phyloP scores from a whole-genome alignment of 1,140 invertebrate genomes.

The Chrysopa pallens region DNA sequence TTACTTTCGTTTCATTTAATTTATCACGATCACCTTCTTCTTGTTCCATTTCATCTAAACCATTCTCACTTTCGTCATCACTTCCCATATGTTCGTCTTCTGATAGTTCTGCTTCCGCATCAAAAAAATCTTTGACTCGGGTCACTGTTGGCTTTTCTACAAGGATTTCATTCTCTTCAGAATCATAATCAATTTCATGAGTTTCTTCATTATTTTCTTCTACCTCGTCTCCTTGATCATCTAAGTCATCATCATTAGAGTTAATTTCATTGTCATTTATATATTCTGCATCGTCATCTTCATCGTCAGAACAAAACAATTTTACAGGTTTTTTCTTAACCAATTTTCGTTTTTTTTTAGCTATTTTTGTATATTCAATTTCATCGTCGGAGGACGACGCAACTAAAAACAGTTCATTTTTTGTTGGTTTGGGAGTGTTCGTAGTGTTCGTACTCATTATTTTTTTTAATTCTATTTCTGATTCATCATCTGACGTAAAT shows the following conservation, averaged over 20 bases:
- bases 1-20: conserved; percentile 45
- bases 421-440: neutral
- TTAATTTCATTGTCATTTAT: conserved; percentile 15
- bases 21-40: conserved; percentile 60
- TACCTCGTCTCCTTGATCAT: conserved; percentile 16
- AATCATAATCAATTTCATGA: conserved; percentile 45
- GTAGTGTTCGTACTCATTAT: conserved; percentile 10
- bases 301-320: conserved; percentile 17
- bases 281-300: conserved; percentile 19
- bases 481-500: conserved; percentile 10
- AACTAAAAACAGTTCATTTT: conserved; percentile 1
- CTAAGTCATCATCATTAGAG: conserved; percentile 18
- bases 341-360: conserved; percentile 18
- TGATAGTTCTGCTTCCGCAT: conserved; percentile 71
- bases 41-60: conserved; percentile 48
- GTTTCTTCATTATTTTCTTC: conserved; percentile 24
- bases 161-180: conserved; percentile 55
- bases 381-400: conserved; percentile 28
- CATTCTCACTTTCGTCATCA: conserved; percentile 59
- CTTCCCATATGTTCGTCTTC: conserved; percentile 58
- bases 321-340: conserved; percentile 19
- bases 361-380: conserved; percentile 14
- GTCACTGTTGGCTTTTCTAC: conserved; percentile 5
- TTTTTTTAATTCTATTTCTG: conserved; percentile 6
- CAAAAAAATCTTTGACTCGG: conserved; percentile 42